Percentiles rank a stretch among this genome's conserved stretches.
phyloP scores from a whole-genome alignment of 2,888 invertebrate species.

The Microctonus aethiopoides region DNA sequence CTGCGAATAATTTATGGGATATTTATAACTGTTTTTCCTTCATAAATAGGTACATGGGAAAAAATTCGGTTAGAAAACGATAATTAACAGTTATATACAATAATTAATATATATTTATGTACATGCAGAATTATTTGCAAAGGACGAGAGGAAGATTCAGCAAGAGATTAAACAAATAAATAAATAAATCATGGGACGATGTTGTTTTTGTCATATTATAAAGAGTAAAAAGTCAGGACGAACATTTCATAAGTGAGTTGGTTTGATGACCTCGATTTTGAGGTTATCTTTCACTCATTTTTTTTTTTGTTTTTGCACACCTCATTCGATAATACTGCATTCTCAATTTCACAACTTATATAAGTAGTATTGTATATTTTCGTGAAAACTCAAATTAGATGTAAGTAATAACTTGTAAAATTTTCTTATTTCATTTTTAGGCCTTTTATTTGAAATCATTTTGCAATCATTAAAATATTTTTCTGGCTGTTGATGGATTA shows the following conservation, averaged over 20 bases:
- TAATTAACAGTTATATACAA: too few relatives aligned
- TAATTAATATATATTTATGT: neutral
- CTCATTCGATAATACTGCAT: neutral
- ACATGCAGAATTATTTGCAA: neutral
- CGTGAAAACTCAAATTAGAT: neutral
- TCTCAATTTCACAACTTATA: neutral
- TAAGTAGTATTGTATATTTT: neutral
- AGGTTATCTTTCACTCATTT: neutral
- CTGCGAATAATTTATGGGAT: too few relatives aligned
- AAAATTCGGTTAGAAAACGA: too few relatives aligned
- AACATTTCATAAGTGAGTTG: slow-evolving; percentile 9
- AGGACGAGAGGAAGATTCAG: neutral
- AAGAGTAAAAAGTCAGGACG: neutral
- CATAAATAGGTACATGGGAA: too few relatives aligned
- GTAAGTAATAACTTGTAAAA: neutral
- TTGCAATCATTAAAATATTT: neutral
- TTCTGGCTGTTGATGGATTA: neutral
- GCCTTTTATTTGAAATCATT: neutral
- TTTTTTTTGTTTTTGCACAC: neutral
- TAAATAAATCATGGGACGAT: slow-evolving; percentile 4
- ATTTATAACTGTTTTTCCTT: too few relatives aligned
- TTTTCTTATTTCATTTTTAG: neutral
- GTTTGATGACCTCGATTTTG: neutral
- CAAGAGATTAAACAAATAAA: neutral
- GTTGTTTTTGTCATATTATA: slow-evolving; percentile 1